These are phyloP conservation scores for Xestoiulus laeticollis DNA, from an alignment of 2,888 invertebrate species.

Conservation along the genomic window DNA sequence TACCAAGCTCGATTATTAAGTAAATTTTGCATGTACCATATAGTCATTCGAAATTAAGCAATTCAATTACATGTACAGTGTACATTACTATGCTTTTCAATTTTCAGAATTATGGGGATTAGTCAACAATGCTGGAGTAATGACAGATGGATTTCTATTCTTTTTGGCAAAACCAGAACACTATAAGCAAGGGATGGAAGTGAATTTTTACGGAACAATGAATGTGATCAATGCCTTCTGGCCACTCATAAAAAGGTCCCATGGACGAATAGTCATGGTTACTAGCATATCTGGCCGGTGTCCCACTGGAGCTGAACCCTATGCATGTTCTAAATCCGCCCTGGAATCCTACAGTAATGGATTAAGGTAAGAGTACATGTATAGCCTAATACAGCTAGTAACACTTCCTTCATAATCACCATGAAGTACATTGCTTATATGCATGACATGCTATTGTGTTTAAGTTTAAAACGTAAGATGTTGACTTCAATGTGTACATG, in stretches of 20 bases:
- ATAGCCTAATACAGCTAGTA: too few species aligned
- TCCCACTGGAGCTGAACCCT: too few species aligned
- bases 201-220: background rate
- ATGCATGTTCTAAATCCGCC: background rate
- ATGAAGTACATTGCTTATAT: too few species aligned
- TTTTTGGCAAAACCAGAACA: background rate
- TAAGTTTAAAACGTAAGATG: too few species aligned
- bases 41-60: too few species aligned
- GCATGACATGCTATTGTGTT: too few species aligned
- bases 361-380: background rate
- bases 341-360: background rate
- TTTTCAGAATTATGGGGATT: background rate
- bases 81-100: too few species aligned
- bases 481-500: too few species aligned
- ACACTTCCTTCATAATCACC: too few species aligned
- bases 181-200: background rate
- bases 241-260: background rate
- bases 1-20: too few species aligned
- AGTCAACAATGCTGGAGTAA: background rate
- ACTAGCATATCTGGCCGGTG: background rate
- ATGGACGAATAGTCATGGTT: background rate
- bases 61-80: too few species aligned
- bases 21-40: too few species aligned
- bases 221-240: background rate
- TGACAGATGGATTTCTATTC: background rate